Base-by-base conservation (phyloP, 2,888 invertebrate genomes). In the Theodoxus fluviatilis region DNA sequence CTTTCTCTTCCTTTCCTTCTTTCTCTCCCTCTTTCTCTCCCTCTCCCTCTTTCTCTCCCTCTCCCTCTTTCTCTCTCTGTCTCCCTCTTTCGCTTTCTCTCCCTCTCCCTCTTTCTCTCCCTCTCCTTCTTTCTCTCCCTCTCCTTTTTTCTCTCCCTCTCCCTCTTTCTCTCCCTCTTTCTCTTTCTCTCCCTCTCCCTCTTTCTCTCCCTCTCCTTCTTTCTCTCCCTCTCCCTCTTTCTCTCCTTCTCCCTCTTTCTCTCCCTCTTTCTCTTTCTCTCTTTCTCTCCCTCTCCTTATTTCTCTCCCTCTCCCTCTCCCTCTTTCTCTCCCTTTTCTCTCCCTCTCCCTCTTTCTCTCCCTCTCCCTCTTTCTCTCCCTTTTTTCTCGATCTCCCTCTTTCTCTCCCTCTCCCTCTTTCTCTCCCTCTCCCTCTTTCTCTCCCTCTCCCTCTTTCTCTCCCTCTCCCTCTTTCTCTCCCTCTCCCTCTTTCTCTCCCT, bases 41-140 rank as follows among this genome's bases (percentile, higher is more conserved):
- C 43, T 43, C 43, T 43, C 43, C 9, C 18, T 28, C 68, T 35
- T 25, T 38, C 49, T 47, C 3, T 12, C 22, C 7, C 7, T 28
- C 28, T 35, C 25, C 52, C 55, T 57, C 15, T 37, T 28, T 52
- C 31, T 35, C 6, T 57, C 25, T 68, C 55, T 28, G 18, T 57
- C 22, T 33, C 55, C 22, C 33, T 12, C 6, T 57, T 3, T 40
- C 31, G 4, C 28, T 12, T 49, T 55, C 22, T 55, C 25, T 59
- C 67, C 38, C 59, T 66, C 59, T n/a, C 61, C 22, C 22, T 3
- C 28, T 38, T 18, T 31, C 59, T 47, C 61, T n/a, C 49, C 47
- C 38, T 25, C 25, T 47, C 6, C n/a, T 49, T 55, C 35, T 12
- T 25, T 31, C 59, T 37, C 12, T 33, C 0, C 59, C 1, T 18